Base-by-base conservation (phyloP, 2,113 vertebrate species). In the Noctilio leporinus region DNA sequence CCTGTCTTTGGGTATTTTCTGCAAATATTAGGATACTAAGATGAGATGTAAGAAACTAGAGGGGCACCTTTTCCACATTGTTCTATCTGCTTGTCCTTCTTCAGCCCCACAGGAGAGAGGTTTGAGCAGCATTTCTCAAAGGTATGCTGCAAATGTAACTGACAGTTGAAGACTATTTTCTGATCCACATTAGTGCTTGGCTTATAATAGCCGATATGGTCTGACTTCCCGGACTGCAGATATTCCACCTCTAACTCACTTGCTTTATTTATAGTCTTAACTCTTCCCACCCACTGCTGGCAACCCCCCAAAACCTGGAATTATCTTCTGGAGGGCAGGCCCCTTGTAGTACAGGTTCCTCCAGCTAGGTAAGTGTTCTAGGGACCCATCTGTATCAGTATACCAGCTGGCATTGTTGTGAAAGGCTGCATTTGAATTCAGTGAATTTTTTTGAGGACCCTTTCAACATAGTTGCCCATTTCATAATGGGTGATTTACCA, bases 161-260 rank as follows among this genome's bases (percentile, higher is more conserved):
- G 57, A 89, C 65, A 89, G 28, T 69, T 93, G 67, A 86, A 91
- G 62, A 86, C 43, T 87, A 81, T 92, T 89, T 96, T 96, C 64
- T 85, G 91, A 85, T 49, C 16, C 33, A 87, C 33, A 93, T 83
- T 83, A 92, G 82, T 82, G 24, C 35, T 72, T 94, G 64, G 35
- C 30, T 94, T 94, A 83, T 76, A 35, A 78, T 80, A 78, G 93
- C 43, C 91, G 89, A 88, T 47, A 35, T 51, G 69, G 62, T 64
- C 5, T 86, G 86, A 86, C 30, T 91, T 88, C 55, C 67, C 51
- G 47, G 59, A 65, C 40, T 49, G 43, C 11, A 91, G 53, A 77
- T 75, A 93, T 14, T 64, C n/a, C 22, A 91, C 62, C 75, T 89
- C 86, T 57, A 92, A 95, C 12, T 15, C 47, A 76, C 49, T 91